Conservation (phyloP, 2,797 vertebrate genomes). For the Periophthalmus magnuspinnatus region DNA sequence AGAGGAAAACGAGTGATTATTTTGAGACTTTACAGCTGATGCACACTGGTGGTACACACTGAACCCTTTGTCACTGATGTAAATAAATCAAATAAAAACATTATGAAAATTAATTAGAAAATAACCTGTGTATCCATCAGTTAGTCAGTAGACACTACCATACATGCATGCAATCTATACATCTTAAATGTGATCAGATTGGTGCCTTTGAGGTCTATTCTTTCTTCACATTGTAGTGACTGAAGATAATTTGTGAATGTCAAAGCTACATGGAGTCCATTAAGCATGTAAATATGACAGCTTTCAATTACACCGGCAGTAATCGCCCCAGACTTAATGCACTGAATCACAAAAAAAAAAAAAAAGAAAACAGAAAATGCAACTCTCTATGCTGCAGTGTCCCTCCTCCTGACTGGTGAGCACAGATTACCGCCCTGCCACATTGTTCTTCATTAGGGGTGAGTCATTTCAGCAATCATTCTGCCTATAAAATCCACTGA, state of each 20-base stretch:
- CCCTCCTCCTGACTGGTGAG: constrained; percentile 12
- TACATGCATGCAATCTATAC: not conserved
- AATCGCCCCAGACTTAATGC: constrained; percentile 50
- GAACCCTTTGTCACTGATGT: too few species aligned
- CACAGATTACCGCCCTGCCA: constrained; percentile 14
- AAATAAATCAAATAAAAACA: too few species aligned
- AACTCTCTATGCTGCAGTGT: constrained; percentile 9
- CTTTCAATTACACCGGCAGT: constrained; percentile 48
- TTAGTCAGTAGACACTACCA: not conserved
- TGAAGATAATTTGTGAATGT: constrained; percentile 12
- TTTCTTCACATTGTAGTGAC: not conserved
- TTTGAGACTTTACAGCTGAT: too few species aligned
- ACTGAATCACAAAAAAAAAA: constrained; percentile 31
- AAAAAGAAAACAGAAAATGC: constrained; percentile 21
- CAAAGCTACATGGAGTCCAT: constrained; percentile 40
- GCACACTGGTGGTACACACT: too few species aligned
- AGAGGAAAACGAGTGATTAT: too few species aligned
- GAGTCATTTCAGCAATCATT: not conserved
- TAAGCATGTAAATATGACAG: constrained; percentile 56
- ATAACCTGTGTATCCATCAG: not conserved
- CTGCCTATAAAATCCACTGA: not conserved
- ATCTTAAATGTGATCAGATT: not conserved
- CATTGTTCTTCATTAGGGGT: constrained; percentile 16
- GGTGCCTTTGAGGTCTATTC: not conserved
- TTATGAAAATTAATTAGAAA: not conserved